These are phyloP conservation scores for Cyphomyrus plagiostoma DNA, from an alignment of 2,113 vertebrate species.

Conservation along the genomic window DNA sequence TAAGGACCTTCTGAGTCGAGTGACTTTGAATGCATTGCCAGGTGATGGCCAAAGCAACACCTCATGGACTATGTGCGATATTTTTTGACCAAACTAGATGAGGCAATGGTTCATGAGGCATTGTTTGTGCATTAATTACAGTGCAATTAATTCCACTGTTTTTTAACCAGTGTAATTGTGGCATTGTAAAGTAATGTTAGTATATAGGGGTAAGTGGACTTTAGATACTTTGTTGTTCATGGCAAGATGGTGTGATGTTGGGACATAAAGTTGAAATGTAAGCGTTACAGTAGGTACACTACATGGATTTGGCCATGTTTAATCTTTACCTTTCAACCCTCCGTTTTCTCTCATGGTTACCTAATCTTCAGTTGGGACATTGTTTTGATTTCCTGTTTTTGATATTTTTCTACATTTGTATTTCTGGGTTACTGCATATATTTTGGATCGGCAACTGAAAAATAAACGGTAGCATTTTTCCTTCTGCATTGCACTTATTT, in stretches of 20 bases:
- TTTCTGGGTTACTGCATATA: neutral
- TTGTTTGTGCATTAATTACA: neutral
- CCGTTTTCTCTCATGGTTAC: neutral
- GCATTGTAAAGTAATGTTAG: neutral
- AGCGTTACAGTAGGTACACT: neutral
- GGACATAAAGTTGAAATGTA: neutral
- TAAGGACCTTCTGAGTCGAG: neutral
- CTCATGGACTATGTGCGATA: neutral
- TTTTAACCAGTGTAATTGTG: neutral
- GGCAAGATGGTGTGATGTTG: neutral
- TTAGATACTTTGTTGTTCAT: neutral
- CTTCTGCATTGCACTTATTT: neutral
- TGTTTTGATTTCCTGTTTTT: neutral
- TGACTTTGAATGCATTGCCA: neutral
- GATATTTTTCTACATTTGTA: neutral
- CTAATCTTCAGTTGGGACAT: neutral
- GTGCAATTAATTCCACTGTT: neutral
- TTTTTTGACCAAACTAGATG: neutral
- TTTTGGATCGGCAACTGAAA: neutral
- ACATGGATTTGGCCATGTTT: neutral
- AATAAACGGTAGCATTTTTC: neutral
- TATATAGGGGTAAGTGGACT: neutral
- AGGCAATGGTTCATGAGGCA: neutral
- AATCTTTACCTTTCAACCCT: neutral
- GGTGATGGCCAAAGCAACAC: neutral